Conservation (phyloP, 2,113 vertebrate species). For the Melanocharis versteri region DNA sequence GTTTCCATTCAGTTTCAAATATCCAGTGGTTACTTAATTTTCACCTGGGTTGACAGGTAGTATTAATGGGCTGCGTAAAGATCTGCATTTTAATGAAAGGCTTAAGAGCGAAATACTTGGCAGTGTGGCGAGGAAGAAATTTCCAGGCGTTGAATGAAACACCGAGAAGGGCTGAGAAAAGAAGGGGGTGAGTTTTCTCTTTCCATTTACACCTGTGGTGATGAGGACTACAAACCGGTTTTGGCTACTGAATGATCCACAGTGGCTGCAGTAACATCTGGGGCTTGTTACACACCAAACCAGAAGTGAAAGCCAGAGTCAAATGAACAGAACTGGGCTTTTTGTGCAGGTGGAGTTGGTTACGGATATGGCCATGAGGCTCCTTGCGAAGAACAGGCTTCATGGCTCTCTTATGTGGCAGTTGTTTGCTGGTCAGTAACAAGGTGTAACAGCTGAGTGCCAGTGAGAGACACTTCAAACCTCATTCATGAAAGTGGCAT, state of each 20-base stretch:
- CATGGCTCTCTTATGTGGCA: not conserved
- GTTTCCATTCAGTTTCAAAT: not conserved
- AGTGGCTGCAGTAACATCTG: not conserved
- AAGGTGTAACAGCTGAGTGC: not conserved
- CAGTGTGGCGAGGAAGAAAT: not conserved
- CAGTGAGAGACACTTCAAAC: not conserved
- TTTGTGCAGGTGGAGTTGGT: not conserved
- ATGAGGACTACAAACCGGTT: rapidly evolving
- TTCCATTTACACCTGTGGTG: not conserved
- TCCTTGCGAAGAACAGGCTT: not conserved
- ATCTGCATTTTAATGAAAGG: not conserved
- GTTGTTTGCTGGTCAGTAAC: not conserved
- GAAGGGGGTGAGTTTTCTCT: not conserved
- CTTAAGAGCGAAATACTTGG: not conserved
- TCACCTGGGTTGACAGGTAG: not conserved
- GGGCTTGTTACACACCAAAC: not conserved
- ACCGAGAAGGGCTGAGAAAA: not conserved
- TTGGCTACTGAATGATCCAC: not conserved
- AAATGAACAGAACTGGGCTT: not conserved
- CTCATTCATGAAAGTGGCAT: not conserved
- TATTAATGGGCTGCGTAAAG: not conserved
- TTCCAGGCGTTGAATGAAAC: not conserved
- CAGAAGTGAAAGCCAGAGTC: not conserved
- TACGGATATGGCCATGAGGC: rapidly evolving
- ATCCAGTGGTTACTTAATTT: not conserved